Percentiles rank a stretch among this genome's conserved stretches.
These are phyloP conservation scores for Camponotus pennsylvanicus DNA, from an alignment of 1,140 invertebrate species.

Conservation along the genomic window DNA sequence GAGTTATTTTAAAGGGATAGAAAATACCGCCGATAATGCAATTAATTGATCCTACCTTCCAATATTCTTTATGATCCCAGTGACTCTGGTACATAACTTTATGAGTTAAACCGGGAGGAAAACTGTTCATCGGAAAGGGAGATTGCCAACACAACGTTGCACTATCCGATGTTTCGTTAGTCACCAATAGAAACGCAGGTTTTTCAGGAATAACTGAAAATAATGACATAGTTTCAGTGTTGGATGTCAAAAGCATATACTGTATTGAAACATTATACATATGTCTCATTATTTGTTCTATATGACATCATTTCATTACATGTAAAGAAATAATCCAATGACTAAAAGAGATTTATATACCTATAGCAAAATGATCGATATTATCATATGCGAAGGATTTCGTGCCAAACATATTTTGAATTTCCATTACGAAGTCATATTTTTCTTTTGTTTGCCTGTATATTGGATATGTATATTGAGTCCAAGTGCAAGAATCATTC, in stretches of 20 bases:
- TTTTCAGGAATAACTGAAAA: conserved; percentile 88
- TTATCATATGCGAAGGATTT: conserved; percentile 83
- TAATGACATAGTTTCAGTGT: conserved; percentile 5
- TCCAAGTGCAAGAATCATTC: conserved; percentile 85
- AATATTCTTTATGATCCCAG: conserved; percentile 86
- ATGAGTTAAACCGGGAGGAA: conserved; percentile 88
- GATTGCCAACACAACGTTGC: conserved; percentile 88
- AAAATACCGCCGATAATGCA: neutral
- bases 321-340: neutral
- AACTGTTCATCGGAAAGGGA: conserved; percentile 87
- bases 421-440: conserved; percentile 87
- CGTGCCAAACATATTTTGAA: conserved; percentile 86
- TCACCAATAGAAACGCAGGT: conserved; percentile 85
- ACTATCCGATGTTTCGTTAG: conserved; percentile 87
- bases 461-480: conserved; percentile 86
- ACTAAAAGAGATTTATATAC: conserved; percentile 74
- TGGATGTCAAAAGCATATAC: neutral
- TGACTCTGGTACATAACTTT: conserved; percentile 87
- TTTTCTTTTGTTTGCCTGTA: conserved; percentile 88
- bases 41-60: conserved; percentile 83
- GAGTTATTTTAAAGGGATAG: neutral
- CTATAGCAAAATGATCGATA: conserved; percentile 88
- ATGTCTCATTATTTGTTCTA: neutral
- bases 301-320: neutral
- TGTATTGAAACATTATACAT: neutral